Evolutionary conservation across 2,797 vertebrate genomes (phyloP), one percentile per base, ranked within the genome.

Genomic region (Huso huso): DNA sequence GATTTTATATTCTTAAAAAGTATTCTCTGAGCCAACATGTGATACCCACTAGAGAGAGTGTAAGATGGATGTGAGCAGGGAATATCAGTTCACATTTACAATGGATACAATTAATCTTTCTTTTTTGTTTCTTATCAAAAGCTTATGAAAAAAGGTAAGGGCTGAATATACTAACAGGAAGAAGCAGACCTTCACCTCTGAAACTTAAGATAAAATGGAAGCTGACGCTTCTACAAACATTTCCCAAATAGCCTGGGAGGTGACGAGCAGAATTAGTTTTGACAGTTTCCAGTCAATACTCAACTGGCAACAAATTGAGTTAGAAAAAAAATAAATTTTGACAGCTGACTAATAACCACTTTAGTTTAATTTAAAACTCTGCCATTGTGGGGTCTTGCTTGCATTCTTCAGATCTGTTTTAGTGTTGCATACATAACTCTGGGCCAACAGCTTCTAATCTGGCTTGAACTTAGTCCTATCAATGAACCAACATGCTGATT

Each of bases 71-170:
- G 87, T 86, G 83, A 78, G 83, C 79, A 88, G 81, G 75, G 81
- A 85, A 83, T 79, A 87, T 87, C 82, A 77, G 83, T 92, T 85
- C 84, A 86, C 88, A 86, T 85, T 83, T 84, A 90, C 91, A 90
- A 90, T 82, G 82, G 84, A 87, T 81, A 82, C 86, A 89, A 92
- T 93, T 90, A 91, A 93, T 92, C 91, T 83, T 83, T 75, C 76
- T 77, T 78, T 78, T 79, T 84, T 83, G 77, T 78, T 86, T 80
- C 78, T 84, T 84, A 86, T 88, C 82, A 76, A 79, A 78, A 81
- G 82, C 84, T 87, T 81, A 84, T 85, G 85, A 79, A 71, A 71
- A 74, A 71, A 73, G 68, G 62, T 61, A 66, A 65, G 59, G 66
- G 60, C 23, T 50, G 70, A 37, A 70, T 69, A 70, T 62, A 68